A percentile compares a stretch with the other conserved stretches of the same genome.
Conservation (phyloP, 1,140 invertebrate genomes). For the Bactericera cockerelli region DNA sequence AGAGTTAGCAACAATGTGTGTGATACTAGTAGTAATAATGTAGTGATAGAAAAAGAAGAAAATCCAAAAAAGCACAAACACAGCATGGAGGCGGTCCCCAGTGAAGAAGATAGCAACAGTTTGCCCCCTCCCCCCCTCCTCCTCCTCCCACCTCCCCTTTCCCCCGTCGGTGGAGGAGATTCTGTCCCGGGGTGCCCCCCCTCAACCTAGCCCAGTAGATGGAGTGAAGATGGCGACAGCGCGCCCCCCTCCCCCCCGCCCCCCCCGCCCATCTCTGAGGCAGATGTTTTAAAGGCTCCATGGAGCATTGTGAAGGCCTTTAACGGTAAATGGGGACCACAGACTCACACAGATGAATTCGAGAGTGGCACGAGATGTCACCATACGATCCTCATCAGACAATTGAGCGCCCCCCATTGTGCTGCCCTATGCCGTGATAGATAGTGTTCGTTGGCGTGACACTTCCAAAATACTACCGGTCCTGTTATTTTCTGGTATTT, state of each 20-base stretch:
- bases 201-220: slow-evolving; percentile 39
- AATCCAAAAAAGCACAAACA: neutral
- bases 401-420: slow-evolving; percentile 51
- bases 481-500: too few species aligned
- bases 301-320: slow-evolving; percentile 34
- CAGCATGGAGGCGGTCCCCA: neutral
- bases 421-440: slow-evolving; percentile 84
- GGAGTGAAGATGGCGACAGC: slow-evolving; percentile 29
- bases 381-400: slow-evolving; percentile 46
- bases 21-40: neutral
- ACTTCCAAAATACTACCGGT: too few species aligned
- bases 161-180: slow-evolving; percentile 35
- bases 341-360: slow-evolving; percentile 29
- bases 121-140: slow-evolving; percentile 12
- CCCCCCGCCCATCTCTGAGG: slow-evolving; percentile 25
- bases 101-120: neutral
- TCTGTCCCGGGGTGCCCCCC: slow-evolving; percentile 41
- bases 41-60: slow-evolving; percentile 3
- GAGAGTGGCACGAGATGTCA: slow-evolving; percentile 69
- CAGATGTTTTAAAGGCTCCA: slow-evolving; percentile 32
- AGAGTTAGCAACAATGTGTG: neutral
- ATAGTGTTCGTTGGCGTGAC: too few species aligned
- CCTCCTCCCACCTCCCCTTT: slow-evolving; percentile 10
- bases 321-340: slow-evolving; percentile 39
- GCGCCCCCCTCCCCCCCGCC: slow-evolving; percentile 20